phyloP scores from a whole-genome alignment of 2,797 vertebrate genomes.

The Heteromormyrus szaboi region DNA sequence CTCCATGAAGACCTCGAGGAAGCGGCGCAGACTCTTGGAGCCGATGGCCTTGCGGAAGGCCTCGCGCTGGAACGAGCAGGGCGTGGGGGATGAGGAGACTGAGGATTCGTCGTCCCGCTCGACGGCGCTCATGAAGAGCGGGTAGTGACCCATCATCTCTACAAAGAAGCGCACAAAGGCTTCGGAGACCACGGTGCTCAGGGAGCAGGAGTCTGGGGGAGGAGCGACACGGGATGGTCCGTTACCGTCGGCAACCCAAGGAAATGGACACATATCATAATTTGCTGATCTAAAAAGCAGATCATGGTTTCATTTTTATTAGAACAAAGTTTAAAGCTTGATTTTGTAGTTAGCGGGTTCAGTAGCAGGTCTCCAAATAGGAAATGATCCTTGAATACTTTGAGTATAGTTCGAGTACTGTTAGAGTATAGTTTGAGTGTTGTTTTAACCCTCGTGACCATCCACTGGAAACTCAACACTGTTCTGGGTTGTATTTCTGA shows the following conservation, averaged over 20 bases:
- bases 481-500: not conserved
- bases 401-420: not conserved
- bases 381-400: not conserved
- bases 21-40: slow-evolving; percentile 86
- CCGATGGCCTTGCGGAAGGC: slow-evolving; percentile 90
- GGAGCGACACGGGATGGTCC: not conserved
- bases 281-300: not conserved
- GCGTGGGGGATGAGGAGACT: slow-evolving; percentile 47
- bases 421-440: not conserved
- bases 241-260: not conserved
- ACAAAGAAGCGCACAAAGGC: slow-evolving; percentile 97
- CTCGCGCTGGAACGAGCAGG: slow-evolving; percentile 75
- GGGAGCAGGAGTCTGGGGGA: slow-evolving; percentile 63
- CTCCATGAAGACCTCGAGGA: slow-evolving; percentile 98
- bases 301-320: not conserved
- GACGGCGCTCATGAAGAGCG: slow-evolving; percentile 74
- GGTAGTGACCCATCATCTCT: slow-evolving; percentile 91
- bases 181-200: slow-evolving; percentile 86
- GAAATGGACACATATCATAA: not conserved
- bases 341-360: not conserved
- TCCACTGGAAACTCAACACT: not conserved
- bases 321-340: not conserved
- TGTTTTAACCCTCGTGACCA: not conserved
- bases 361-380: not conserved
- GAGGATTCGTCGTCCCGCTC: slow-evolving; percentile 83